Evolutionary conservation across 2,113 vertebrate species (phyloP).

Genomic region (Oxyura jamaicensis): DNA sequence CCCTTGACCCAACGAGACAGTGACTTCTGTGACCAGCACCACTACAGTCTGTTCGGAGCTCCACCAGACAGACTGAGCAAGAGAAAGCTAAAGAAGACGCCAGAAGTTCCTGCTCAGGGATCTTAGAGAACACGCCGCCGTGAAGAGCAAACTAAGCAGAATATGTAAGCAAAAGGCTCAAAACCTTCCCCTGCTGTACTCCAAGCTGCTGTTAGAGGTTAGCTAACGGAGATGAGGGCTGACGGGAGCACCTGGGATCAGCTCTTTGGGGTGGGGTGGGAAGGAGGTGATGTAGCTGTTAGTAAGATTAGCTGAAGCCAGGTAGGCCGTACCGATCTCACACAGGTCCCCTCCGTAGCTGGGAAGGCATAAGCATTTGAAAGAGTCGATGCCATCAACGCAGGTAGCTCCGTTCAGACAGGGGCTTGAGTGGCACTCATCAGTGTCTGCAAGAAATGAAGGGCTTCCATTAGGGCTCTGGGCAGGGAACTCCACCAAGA

Average conservation of each 20-base stretch:
- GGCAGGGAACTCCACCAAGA: slow-evolving; percentile 49
- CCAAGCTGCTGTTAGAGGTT: slow-evolving; percentile 52
- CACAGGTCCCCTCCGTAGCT: slow-evolving; percentile 97
- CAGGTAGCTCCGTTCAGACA: slow-evolving; percentile 99
- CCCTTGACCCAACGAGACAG: not conserved
- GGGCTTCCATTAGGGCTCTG: slow-evolving; percentile 85
- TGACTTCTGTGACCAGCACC: not conserved
- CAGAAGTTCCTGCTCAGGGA: not conserved
- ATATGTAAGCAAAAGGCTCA: not conserved
- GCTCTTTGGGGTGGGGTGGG: not conserved
- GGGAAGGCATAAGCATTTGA: slow-evolving; percentile 99
- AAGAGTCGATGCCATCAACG: slow-evolving; percentile 89
- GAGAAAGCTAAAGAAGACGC: not conserved
- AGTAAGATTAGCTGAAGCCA: slow-evolving; percentile 94
- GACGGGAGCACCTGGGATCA: not conserved
- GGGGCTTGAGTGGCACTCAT: slow-evolving; percentile 94
- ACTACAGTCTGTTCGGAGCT: not conserved
- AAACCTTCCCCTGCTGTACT: not conserved
- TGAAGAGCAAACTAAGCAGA: not conserved
- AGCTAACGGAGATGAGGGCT: slow-evolving; percentile 21
- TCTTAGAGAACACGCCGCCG: not conserved
- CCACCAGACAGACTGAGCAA: not conserved
- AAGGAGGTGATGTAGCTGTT: slow-evolving; percentile 72
- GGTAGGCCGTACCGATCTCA: slow-evolving; percentile 92
- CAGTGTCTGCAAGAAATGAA: slow-evolving; percentile 96